These are phyloP conservation scores for Esox lucius DNA, from an alignment of 2,797 vertebrate genomes.

Conservation along the genomic window DNA sequence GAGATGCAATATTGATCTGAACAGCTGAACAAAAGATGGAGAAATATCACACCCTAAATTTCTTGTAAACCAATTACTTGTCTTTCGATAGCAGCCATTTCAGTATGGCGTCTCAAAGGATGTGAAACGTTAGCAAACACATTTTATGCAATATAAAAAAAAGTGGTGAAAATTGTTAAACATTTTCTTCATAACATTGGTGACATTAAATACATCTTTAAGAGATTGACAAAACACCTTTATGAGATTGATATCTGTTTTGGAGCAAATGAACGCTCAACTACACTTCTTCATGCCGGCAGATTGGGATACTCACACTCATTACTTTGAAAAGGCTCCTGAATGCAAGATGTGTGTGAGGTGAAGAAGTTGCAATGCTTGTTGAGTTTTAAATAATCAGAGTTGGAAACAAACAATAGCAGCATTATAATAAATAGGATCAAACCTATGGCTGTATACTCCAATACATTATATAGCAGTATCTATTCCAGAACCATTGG, in stretches of 20 bases:
- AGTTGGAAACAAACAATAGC: neutral
- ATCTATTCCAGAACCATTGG: neutral
- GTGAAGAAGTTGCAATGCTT: neutral
- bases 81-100: constrained; percentile 15
- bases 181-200: neutral
- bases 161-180: neutral
- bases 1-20: constrained; percentile 27
- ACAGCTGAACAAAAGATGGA: constrained; percentile 19
- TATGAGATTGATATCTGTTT: neutral
- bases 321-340: neutral
- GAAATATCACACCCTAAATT: constrained; percentile 9
- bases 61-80: constrained; percentile 15
- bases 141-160: neutral
- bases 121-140: constrained; percentile 2
- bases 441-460: neutral
- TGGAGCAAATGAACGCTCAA: neutral
- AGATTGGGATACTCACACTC: neutral
- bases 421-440: neutral
- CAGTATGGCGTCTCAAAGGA: constrained; percentile 13
- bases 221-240: neutral
- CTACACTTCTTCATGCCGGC: neutral
- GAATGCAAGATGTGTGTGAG: neutral
- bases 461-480: neutral
- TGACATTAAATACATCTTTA: neutral
- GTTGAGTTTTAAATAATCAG: neutral